Evolutionary conservation across 2,888 invertebrate genomes (phyloP).

Genomic region (Scaptomyza cyrtandrae): DNA sequence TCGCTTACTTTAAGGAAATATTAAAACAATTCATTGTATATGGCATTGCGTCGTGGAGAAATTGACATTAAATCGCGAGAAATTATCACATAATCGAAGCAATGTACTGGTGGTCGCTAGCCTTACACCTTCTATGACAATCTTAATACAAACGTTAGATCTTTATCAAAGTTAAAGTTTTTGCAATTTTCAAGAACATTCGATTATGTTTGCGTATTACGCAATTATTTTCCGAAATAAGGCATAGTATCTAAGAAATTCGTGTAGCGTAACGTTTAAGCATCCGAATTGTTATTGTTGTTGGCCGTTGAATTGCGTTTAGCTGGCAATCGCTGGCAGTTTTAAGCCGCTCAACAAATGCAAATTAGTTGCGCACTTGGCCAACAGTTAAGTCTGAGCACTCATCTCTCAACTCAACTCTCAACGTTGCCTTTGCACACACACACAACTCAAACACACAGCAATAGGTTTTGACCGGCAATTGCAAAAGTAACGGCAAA

Average conservation of each 20-base stretch:
- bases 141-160: neutral
- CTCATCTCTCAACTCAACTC: slow-evolving; percentile 32
- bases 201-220: slow-evolving; percentile 28
- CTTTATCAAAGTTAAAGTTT: neutral
- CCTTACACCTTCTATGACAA: no score
- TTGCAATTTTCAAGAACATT: neutral
- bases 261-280: slow-evolving; percentile 42
- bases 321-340: slow-evolving; percentile 34
- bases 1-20: no score
- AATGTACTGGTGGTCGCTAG: no score
- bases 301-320: slow-evolving; percentile 53
- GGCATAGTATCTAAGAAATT: slow-evolving; percentile 26
- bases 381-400: slow-evolving; percentile 65
- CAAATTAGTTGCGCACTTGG: slow-evolving; percentile 76
- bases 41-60: no score
- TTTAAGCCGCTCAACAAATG: slow-evolving; percentile 61
- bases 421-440: neutral
- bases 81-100: no score
- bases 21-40: no score
- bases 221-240: slow-evolving; percentile 37
- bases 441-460: slow-evolving; percentile 5
- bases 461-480: slow-evolving; percentile 20
- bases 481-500: slow-evolving; percentile 65
- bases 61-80: no score
- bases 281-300: slow-evolving; percentile 36